A percentile compares a stretch with the other conserved stretches of the same genome.
phyloP scores from a whole-genome alignment of 2,888 invertebrate genomes.

The Drosophila seclusa region DNA sequence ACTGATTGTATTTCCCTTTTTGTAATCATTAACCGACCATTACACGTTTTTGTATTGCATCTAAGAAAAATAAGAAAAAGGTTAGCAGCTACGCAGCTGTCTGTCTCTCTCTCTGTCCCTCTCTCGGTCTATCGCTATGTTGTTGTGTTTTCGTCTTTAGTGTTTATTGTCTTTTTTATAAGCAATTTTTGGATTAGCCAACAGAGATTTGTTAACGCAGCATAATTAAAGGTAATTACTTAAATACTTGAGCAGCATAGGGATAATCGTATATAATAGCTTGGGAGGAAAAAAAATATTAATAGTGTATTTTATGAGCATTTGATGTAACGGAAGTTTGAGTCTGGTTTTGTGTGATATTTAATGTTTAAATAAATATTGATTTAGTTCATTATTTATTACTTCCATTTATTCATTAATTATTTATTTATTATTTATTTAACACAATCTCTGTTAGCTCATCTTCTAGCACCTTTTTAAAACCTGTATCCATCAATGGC shows the following conservation, averaged over 20 bases:
- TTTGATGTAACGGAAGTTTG: neutral
- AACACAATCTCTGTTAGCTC: neutral
- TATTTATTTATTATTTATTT: neutral
- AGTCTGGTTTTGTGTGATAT: neutral
- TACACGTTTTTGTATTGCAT: constrained; percentile 57
- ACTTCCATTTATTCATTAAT: neutral
- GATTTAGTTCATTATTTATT: neutral
- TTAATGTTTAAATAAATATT: neutral
- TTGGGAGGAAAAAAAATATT: neutral
- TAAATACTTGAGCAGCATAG: constrained; percentile 12
- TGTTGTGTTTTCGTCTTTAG: neutral
- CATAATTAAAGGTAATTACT: constrained; percentile 52
- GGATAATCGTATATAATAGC: constrained; percentile 2
- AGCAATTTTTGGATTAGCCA: constrained; percentile 45
- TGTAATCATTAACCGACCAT: constrained; percentile 72
- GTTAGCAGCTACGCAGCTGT: constrained; percentile 38
- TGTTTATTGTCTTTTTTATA: constrained; percentile 38
- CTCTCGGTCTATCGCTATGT: constrained; percentile 2
- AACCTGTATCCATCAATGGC: constrained; percentile 8
- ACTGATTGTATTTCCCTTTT: constrained; percentile 59
- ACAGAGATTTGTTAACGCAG: constrained; percentile 37
- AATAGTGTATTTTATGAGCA: neutral
- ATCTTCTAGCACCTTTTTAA: neutral
- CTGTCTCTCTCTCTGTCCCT: constrained; percentile 3
- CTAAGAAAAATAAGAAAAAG: constrained; percentile 1